These are phyloP conservation scores for Hiodon alosoides DNA, from an alignment of 2,113 vertebrate species.

Conservation along the genomic window DNA sequence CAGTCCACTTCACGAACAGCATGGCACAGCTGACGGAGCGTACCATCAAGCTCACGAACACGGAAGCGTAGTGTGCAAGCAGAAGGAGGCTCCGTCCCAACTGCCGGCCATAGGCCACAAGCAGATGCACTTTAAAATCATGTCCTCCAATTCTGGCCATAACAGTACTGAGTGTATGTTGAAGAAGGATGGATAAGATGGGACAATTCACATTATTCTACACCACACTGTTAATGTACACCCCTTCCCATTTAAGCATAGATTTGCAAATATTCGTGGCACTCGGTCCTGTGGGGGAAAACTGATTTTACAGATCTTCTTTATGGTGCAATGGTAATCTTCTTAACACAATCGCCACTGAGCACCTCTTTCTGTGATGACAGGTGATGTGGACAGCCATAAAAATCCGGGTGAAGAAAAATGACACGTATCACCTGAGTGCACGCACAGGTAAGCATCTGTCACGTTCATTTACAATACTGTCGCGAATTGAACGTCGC, in stretches of 20 bases:
- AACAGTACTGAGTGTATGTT: background rate
- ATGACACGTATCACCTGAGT: conserved; percentile 34
- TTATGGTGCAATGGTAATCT: background rate
- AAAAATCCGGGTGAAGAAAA: conserved; percentile 53
- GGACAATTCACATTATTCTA: background rate
- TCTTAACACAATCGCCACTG: conserved; percentile 52
- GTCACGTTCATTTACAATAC: background rate
- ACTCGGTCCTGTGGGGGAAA: no score
- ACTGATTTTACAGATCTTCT: no score
- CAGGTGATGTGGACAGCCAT: conserved; percentile 70
- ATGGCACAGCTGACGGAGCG: conserved; percentile 50
- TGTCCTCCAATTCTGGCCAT: conserved; percentile 22
- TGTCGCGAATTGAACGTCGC: background rate
- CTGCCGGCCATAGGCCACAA: conserved; percentile 53
- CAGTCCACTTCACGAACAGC: conserved; percentile 51
- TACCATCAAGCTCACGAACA: conserved; percentile 50
- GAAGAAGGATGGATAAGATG: no score
- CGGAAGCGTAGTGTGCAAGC: conserved; percentile 51
- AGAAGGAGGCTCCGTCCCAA: conserved; percentile 57
- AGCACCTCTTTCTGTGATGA: conserved; percentile 62
- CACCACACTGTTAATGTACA: conserved; percentile 17
- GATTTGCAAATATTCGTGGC: no score
- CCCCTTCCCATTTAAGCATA: conserved; percentile 40
- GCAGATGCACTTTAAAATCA: conserved; percentile 49
- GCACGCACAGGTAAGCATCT: conserved; percentile 50